Percentiles rank a stretch among this genome's conserved stretches.
Evolutionary conservation across 2,888 invertebrate species (phyloP).

Genomic region (Cotesia congregata): DNA sequence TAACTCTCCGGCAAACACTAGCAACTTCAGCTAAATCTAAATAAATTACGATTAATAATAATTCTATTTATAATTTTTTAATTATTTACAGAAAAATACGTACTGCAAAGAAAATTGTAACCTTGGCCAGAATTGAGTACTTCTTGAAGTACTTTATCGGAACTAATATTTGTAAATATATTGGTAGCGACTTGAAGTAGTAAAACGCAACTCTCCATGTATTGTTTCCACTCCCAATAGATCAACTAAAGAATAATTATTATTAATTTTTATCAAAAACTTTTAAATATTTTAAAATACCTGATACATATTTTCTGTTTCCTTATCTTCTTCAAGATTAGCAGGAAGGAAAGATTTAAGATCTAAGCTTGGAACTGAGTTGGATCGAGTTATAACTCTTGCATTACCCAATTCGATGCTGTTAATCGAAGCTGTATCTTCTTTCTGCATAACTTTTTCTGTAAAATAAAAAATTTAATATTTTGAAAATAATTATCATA

Average conservation of each 20-base stretch:
- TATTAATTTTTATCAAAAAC: neutral
- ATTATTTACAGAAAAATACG: slow-evolving; percentile 49
- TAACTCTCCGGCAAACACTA: slow-evolving; percentile 69
- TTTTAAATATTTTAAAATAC: slow-evolving; percentile 46
- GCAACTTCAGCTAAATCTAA: slow-evolving; percentile 71
- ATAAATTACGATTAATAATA: neutral
- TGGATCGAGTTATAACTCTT: slow-evolving; percentile 63
- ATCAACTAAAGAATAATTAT: slow-evolving; percentile 55
- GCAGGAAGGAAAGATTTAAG: slow-evolving; percentile 66
- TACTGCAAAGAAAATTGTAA: slow-evolving; percentile 73
- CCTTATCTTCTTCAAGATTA: slow-evolving; percentile 61
- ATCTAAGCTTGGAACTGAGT: slow-evolving; percentile 69
- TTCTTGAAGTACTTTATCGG: slow-evolving; percentile 72
- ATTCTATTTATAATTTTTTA: neutral
- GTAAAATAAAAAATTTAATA: slow-evolving; percentile 35
- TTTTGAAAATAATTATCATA: neutral
- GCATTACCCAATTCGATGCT: slow-evolving; percentile 65
- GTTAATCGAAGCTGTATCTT: slow-evolving; percentile 66
- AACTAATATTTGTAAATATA: slow-evolving; percentile 73
- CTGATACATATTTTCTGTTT: slow-evolving; percentile 63
- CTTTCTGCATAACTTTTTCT: slow-evolving; percentile 63
- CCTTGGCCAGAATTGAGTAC: slow-evolving; percentile 73
- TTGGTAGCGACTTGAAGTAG: slow-evolving; percentile 72
- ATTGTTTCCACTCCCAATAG: slow-evolving; percentile 69
- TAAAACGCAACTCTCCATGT: slow-evolving; percentile 72